Evolutionary conservation across 2,113 vertebrate genomes (phyloP), one percentile per base, ranked within the genome.

Genomic region (Lathamus discolor): DNA sequence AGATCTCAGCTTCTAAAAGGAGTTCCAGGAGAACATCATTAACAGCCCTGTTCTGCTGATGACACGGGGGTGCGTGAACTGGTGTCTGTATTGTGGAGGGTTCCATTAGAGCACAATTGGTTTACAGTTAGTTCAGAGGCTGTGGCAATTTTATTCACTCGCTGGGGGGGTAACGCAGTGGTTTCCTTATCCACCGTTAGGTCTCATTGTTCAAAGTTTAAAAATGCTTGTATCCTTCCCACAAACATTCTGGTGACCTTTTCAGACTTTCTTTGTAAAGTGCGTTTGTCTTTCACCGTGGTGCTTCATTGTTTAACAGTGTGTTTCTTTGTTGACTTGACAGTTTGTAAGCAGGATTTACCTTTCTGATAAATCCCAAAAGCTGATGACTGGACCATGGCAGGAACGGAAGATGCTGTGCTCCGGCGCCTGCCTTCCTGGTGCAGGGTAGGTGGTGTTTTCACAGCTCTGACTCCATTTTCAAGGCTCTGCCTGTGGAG

Each of bases 201-300:
- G 63, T 90, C 82, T 73, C 20, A 3, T 70, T 79, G 82, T 82
- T 90, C 75, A 28, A 37, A 80, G 75, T 64, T 77, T 23, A 57
- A 87, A 57, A 66, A 41, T 41, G 8, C 31, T 82, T 9, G 10
- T 49, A 63, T 83, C 87, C 75, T 94, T 93, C 75, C 68, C 59
- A 74, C 75, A 96, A 46, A 80, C 59, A 55, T 90, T 52, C 87
- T 39, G 75, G 79, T 85, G 84, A 91, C 87, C 57, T 91, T 94
- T 95, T 57, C 84, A 74, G 67, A 48, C 55, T 73, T 91, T 29
- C 52, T 48, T 1, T 15, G 20, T 44, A 8, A 88, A 59, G 54
- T 17, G 27, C n/a, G 9, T 90, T 90, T 64, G 28, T 46, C 39
- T 88, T 93, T 88, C 59, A 8, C 28, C 12, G 63, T 35, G 41